A percentile compares a stretch with the other conserved stretches of the same genome.
Evolutionary conservation across 2,113 vertebrate genomes (phyloP).

Genomic region (Hemiscyllium ocellatum): DNA sequence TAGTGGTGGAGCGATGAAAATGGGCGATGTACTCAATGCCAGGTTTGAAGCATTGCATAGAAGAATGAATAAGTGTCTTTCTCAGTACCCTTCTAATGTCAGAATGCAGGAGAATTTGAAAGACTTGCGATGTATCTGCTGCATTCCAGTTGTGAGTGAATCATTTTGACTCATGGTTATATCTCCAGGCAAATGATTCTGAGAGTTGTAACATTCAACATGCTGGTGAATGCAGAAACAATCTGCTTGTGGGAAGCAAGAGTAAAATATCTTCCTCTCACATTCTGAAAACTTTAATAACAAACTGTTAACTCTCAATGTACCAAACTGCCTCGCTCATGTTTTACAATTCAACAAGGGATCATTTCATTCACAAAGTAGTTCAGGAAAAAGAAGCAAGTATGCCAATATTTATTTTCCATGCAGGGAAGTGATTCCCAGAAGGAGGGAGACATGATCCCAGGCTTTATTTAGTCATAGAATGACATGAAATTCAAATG

Average conservation of each 20-base stretch:
- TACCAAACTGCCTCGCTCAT: background rate
- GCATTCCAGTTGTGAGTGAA: background rate
- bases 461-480: background rate
- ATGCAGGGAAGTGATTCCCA: background rate
- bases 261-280: background rate
- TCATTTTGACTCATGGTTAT: conserved; percentile 14
- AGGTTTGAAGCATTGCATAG: background rate
- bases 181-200: background rate
- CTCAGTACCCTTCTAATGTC: background rate
- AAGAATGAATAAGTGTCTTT: background rate
- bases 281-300: background rate
- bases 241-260: background rate
- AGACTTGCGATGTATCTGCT: background rate
- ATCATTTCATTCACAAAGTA: background rate
- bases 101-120: background rate
- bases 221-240: background rate
- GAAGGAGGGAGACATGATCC: background rate
- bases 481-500: background rate
- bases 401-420: background rate
- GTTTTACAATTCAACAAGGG: background rate
- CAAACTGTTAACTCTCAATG: background rate
- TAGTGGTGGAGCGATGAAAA: background rate
- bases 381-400: background rate
- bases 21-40: background rate
- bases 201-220: background rate